Evolutionary conservation across 1,140 invertebrate genomes (phyloP).

Genomic region (Drosophila albomicans): DNA sequence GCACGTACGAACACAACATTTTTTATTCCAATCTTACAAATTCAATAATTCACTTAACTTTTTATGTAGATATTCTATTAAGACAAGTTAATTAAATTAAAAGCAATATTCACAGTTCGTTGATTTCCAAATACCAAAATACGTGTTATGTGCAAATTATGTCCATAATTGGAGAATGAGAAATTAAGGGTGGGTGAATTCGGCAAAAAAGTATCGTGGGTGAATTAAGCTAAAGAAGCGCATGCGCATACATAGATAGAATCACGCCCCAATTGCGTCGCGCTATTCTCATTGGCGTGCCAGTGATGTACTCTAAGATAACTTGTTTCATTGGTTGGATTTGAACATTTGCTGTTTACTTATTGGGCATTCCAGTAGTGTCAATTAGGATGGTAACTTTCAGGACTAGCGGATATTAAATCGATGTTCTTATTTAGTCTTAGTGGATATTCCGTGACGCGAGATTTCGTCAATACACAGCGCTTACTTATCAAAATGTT

Average conservation of each 20-base stretch:
- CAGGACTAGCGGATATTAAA: conserved; percentile 16
- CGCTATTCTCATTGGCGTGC: conserved; percentile 11
- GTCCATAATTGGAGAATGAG: conserved; percentile 7
- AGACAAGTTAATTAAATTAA: conserved; percentile 71
- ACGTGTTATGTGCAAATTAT: conserved; percentile 43
- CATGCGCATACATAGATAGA: conserved; percentile 20
- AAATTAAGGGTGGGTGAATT: conserved; percentile 23
- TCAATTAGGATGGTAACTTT: conserved; percentile 6
- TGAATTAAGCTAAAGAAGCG: conserved; percentile 15
- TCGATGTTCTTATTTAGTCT: conserved; percentile 61
- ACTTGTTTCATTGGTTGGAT: conserved; percentile 23
- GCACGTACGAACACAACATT: too few relatives aligned
- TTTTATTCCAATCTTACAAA: not conserved
- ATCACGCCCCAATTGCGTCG: conserved; percentile 15
- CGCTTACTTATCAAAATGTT: not conserved
- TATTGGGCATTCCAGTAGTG: conserved; percentile 16
- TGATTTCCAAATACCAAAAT: conserved; percentile 60
- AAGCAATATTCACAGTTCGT: conserved; percentile 74
- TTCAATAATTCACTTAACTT: conserved; percentile 49
- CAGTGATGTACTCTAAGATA: not conserved
- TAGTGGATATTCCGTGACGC: conserved; percentile 48
- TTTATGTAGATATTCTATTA: conserved; percentile 44
- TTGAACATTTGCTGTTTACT: not conserved
- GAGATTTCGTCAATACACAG: conserved; percentile 30
- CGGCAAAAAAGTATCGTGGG: not conserved